phyloP scores from a whole-genome alignment of 2,113 vertebrate species.

The Melanocharis versteri region DNA sequence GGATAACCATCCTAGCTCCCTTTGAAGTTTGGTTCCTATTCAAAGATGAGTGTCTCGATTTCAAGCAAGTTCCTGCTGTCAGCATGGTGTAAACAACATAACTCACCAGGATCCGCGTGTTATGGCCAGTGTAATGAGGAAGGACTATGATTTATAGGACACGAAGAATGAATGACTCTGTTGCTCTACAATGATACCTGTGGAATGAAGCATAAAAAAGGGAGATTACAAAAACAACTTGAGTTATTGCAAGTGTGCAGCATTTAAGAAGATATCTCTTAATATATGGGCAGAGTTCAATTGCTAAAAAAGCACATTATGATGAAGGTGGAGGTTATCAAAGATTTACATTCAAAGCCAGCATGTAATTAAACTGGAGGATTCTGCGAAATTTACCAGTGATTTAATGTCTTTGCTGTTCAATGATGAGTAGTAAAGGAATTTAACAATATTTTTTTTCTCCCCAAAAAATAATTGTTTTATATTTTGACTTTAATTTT shows the following conservation, averaged over 20 bases:
- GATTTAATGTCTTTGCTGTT: background rate
- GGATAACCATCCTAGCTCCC: background rate
- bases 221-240: background rate
- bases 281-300: background rate
- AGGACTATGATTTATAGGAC: background rate
- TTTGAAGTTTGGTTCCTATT: background rate
- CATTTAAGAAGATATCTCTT: background rate
- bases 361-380: background rate
- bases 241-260: background rate
- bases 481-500: background rate
- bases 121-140: background rate
- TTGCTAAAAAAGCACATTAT: background rate
- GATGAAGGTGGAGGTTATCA: background rate
- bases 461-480: background rate
- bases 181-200: background rate
- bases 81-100: background rate
- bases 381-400: background rate
- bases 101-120: background rate
- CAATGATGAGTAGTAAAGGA: background rate
- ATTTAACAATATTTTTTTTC: background rate
- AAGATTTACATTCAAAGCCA: background rate
- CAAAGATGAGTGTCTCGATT: background rate
- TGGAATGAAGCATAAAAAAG: background rate
- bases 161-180: background rate
- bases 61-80: background rate